These are phyloP conservation scores for Actinemys pallida DNA, from an alignment of 2,113 vertebrate genomes.

Conservation along the genomic window DNA sequence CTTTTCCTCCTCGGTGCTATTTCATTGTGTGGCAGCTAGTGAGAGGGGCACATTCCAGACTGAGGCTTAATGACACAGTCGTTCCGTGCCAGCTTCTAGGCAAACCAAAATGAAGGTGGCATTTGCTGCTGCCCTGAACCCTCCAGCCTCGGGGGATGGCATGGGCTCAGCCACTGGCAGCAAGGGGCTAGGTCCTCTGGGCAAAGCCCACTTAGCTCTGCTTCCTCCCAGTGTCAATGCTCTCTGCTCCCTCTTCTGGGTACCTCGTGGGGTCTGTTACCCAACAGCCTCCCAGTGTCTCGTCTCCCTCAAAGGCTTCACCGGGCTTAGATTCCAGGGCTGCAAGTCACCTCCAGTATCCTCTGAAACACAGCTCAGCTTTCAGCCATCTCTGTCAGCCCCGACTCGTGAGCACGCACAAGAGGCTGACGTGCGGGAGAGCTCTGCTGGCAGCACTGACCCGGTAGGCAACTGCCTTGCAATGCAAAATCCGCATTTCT, in stretches of 20 bases:
- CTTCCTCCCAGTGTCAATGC: background rate
- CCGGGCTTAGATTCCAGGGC: background rate
- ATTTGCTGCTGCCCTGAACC: background rate
- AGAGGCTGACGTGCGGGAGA: background rate
- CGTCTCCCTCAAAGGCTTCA: background rate
- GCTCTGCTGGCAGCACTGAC: background rate
- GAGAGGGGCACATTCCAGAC: background rate
- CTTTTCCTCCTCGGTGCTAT: no score
- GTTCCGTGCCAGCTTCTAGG: background rate
- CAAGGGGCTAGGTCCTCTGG: background rate
- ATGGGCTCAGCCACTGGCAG: background rate
- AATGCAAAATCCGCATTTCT: background rate
- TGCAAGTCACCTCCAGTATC: background rate
- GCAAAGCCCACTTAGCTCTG: background rate
- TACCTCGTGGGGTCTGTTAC: background rate
- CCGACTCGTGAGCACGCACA: rapidly evolving
- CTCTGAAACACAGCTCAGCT: rapidly evolving
- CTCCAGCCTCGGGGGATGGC: background rate
- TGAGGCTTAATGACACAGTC: background rate
- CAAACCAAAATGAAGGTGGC: no score
- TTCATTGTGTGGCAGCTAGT: background rate
- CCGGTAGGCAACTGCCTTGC: slow-evolving; percentile 12
- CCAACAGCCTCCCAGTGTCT: rapidly evolving
- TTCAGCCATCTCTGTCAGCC: background rate
- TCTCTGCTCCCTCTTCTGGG: background rate